Conservation (phyloP, 2,113 vertebrate genomes). For the Tragelaphus buxtoni region DNA sequence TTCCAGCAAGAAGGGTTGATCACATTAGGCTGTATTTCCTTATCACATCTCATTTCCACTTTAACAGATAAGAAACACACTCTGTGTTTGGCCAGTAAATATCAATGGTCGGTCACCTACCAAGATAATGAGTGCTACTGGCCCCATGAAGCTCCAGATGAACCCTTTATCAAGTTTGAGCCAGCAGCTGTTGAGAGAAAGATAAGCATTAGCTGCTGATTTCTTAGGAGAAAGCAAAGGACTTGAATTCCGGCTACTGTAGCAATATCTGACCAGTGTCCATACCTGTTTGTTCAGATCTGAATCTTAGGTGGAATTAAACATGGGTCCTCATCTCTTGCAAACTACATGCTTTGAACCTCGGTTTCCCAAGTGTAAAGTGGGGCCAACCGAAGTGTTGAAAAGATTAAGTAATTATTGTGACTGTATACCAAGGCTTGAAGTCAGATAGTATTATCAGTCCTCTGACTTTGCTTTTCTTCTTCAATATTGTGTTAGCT, state of each 20-base stretch:
- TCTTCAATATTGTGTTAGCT: neutral
- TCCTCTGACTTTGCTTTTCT: neutral
- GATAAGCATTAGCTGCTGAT: neutral
- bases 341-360: neutral
- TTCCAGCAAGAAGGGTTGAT: neutral
- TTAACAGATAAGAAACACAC: neutral
- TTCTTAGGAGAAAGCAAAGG: neutral
- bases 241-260: neutral
- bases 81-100: neutral
- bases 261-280: neutral
- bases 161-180: conserved; percentile 72
- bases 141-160: conserved; percentile 84
- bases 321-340: neutral
- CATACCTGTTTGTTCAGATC: neutral
- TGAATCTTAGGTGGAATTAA: neutral
- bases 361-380: neutral
- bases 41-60: neutral
- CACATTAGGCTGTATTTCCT: neutral
- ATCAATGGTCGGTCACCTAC: conserved; percentile 73
- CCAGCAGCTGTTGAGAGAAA: conserved; percentile 82
- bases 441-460: neutral
- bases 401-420: neutral
- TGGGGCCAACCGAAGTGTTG: neutral
- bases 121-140: conserved; percentile 77
- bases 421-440: neutral